A percentile compares a stretch with the other conserved stretches of the same genome.
phyloP scores from a whole-genome alignment of 2,797 vertebrate genomes.

The Gallinago solitaria region DNA sequence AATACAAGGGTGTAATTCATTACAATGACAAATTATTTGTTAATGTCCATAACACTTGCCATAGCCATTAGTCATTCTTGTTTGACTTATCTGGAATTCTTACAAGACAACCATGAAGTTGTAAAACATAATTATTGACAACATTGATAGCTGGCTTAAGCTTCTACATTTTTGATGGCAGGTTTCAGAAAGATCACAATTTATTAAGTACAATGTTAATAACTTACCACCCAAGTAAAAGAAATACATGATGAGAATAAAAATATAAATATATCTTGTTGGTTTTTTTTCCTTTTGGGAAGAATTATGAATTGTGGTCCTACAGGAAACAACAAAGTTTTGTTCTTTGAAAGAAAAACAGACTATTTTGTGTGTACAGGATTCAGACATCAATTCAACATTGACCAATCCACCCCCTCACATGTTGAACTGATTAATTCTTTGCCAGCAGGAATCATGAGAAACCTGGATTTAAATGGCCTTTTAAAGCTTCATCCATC shows the following conservation, averaged over 20 bases:
- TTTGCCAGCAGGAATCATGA: constrained; percentile 25
- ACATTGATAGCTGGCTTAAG: neutral
- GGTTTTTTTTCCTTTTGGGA: neutral
- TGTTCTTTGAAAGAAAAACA: constrained; percentile 33
- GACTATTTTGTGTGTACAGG: neutral
- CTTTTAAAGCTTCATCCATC: neutral
- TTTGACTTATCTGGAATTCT: constrained; percentile 43
- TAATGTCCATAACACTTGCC: constrained; percentile 7
- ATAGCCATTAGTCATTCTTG: constrained; percentile 36
- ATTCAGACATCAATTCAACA: neutral
- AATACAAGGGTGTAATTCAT: constrained; percentile 32
- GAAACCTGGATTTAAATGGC: constrained; percentile 11
- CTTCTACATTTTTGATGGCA: neutral
- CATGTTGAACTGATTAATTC: constrained; percentile 48
- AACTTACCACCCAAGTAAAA: neutral
- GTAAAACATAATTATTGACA: constrained; percentile 38
- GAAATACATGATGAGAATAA: neutral
- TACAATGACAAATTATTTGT: constrained; percentile 43
- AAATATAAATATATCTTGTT: neutral
- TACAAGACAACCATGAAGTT: constrained; percentile 27
- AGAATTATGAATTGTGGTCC: neutral
- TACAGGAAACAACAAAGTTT: neutral
- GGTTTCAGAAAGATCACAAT: neutral
- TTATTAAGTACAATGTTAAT: neutral
- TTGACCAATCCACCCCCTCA: neutral